Percentiles rank a stretch among this genome's conserved stretches.
Conservation (phyloP, 1,140 invertebrate genomes). For the Hyles vespertilio region DNA sequence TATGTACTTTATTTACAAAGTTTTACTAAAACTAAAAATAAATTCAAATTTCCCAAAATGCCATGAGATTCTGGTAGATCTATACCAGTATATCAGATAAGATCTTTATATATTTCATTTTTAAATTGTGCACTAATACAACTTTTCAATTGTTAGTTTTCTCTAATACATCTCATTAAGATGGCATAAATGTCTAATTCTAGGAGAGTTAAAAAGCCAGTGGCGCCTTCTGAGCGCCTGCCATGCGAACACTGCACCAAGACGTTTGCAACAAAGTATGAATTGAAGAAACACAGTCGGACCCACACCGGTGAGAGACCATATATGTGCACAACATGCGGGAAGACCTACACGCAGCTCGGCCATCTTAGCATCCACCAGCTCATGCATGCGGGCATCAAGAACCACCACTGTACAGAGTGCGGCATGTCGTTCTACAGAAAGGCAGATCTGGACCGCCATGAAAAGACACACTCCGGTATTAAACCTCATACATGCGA, state of each 20-base stretch:
- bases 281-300: slow-evolving; percentile 78
- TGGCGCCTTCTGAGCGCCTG: slow-evolving; percentile 28
- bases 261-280: slow-evolving; percentile 48
- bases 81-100: too few relatives aligned
- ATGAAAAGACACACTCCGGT: slow-evolving; percentile 54
- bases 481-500: slow-evolving; percentile 54
- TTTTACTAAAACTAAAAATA: too few relatives aligned
- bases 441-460: slow-evolving; percentile 55
- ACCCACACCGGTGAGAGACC: slow-evolving; percentile 88
- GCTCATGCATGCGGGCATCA: slow-evolving; percentile 32
- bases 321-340: slow-evolving; percentile 82
- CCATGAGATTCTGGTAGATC: too few relatives aligned
- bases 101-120: too few relatives aligned
- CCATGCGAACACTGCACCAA: slow-evolving; percentile 51
- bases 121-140: too few relatives aligned
- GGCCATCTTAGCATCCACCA: slow-evolving; percentile 53
- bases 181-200: slow-evolving; percentile 6
- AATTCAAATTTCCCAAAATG: too few relatives aligned
- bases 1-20: too few relatives aligned
- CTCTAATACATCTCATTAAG: too few relatives aligned
- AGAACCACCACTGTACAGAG: slow-evolving; percentile 50
- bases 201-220: slow-evolving; percentile 37
- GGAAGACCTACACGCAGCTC: slow-evolving; percentile 81
- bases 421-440: slow-evolving; percentile 57
- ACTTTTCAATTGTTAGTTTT: too few relatives aligned